These are phyloP conservation scores for Limnephilus marmoratus DNA, from an alignment of 2,888 invertebrate species.

Conservation along the genomic window DNA sequence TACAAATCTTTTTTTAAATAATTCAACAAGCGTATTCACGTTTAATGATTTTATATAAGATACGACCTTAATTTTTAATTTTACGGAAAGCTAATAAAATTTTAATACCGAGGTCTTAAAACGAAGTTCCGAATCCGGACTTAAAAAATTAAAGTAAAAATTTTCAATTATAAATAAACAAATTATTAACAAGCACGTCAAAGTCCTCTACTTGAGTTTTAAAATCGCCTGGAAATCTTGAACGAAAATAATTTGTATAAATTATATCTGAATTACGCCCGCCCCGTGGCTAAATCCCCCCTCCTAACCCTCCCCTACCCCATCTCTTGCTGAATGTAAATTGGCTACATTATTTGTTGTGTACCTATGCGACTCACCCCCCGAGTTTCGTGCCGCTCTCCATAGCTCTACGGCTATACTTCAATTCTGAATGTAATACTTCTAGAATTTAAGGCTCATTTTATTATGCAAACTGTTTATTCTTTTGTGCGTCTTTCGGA, in stretches of 20 bases:
- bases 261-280: conserved; percentile 46
- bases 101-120: not conserved
- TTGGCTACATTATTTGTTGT: conserved; percentile 64
- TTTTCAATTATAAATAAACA: not conserved
- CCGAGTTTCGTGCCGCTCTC: conserved; percentile 31
- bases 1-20: not conserved
- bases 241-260: conserved; percentile 48
- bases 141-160: not conserved
- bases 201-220: conserved; percentile 22
- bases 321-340: conserved; percentile 57
- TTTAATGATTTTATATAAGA: not conserved
- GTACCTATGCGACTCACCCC: conserved; percentile 49
- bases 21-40: not conserved
- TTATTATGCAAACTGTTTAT: not conserved
- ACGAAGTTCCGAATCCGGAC: not conserved
- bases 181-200: conserved; percentile 5
- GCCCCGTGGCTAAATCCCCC: not conserved
- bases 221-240: conserved; percentile 30
- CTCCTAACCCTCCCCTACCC: conserved; percentile 29
- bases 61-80: not conserved
- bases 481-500: not conserved
- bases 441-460: not conserved
- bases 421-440: conserved; percentile 25
- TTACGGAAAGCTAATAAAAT: not conserved
- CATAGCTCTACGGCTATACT: conserved; percentile 23